Evolutionary conservation across 2,797 vertebrate species (phyloP).

Genomic region (Harpagifer antarcticus): DNA sequence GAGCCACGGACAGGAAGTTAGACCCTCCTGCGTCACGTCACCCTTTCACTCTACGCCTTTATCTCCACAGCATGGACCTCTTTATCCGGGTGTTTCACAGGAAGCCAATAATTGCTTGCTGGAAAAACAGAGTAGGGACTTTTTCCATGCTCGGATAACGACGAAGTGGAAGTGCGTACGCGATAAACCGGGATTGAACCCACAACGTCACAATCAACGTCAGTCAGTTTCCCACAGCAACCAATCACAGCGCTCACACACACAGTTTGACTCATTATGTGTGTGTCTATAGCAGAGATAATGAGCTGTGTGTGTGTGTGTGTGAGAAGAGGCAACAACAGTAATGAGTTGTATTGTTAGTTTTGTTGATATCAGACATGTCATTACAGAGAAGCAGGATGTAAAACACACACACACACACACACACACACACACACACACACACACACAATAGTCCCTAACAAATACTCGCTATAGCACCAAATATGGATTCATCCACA

Average conservation of each 20-base stretch:
- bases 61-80: background rate
- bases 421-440: too few species aligned
- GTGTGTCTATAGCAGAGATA: background rate
- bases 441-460: too few species aligned
- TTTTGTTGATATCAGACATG: constrained; percentile 50
- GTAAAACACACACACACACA: constrained; percentile 9
- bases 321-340: background rate
- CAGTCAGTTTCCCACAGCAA: constrained; percentile 16
- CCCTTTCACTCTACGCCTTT: too few species aligned
- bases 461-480: too few species aligned
- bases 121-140: constrained; percentile 16
- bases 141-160: constrained; percentile 4
- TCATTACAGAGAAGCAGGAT: constrained; percentile 33
- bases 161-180: constrained; percentile 26
- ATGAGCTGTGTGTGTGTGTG: constrained; percentile 36
- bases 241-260: constrained; percentile 1
- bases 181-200: constrained; percentile 9
- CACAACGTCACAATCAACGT: background rate
- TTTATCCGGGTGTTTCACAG: background rate
- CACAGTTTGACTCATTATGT: background rate
- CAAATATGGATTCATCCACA: too few species aligned
- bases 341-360: constrained; percentile 67
- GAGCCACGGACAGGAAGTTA: too few species aligned
- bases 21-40: background rate
- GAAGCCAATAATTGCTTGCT: constrained; percentile 1